phyloP scores from a whole-genome alignment of 1,140 invertebrate species.

The Lasioglossum baleicum region DNA sequence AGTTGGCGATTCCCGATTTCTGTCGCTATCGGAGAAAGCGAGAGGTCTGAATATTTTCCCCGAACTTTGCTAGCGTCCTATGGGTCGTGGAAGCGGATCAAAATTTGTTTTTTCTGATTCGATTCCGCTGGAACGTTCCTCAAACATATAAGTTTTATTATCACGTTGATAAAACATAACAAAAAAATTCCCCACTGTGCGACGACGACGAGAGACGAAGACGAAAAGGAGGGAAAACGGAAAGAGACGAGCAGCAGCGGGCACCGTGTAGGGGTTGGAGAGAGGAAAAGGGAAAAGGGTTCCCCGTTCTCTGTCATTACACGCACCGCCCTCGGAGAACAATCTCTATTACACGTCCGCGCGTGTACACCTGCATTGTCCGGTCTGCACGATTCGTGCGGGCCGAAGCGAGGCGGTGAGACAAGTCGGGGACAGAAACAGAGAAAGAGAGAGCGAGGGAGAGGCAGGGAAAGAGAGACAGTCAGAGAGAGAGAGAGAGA shows the following conservation, averaged over 20 bases:
- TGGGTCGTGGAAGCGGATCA: too few species aligned
- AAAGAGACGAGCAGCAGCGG: background rate
- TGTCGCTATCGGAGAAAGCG: too few species aligned
- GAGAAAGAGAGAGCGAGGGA: conserved; percentile 1
- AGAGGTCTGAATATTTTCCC: too few species aligned
- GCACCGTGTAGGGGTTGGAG: background rate
- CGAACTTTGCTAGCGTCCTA: too few species aligned
- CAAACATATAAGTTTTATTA: too few species aligned
- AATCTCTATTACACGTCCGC: conserved; percentile 26
- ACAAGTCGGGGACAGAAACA: background rate
- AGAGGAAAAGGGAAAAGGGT: background rate
- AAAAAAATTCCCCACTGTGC: too few species aligned
- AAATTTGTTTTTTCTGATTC: too few species aligned
- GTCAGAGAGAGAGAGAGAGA: conserved; percentile 12
- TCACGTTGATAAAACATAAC: too few species aligned
- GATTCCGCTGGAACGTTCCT: too few species aligned
- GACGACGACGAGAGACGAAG: background rate
- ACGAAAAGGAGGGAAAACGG: background rate
- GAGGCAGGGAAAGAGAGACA: conserved; percentile 16
- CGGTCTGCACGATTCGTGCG: background rate
- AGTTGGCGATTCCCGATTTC: too few species aligned
- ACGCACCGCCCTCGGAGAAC: conserved; percentile 21
- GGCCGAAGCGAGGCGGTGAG: background rate
- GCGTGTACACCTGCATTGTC: conserved; percentile 22
- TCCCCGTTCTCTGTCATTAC: conserved; percentile 21